Base-by-base conservation (phyloP, 2,888 invertebrate species). In the Limnephilus auricula region DNA sequence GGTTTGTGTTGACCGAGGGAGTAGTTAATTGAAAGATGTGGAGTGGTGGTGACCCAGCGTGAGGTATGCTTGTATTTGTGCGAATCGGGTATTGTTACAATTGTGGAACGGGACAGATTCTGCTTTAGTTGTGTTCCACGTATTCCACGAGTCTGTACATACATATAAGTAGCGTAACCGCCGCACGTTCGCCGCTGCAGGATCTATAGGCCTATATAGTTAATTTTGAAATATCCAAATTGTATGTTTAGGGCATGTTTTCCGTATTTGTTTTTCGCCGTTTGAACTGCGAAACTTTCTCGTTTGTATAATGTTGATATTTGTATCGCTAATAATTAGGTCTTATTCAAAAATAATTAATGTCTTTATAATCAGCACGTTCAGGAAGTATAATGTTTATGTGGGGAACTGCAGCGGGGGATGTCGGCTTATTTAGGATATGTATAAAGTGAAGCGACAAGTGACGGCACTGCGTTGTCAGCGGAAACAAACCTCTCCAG, bases 101-200 rank as follows among this genome's bases (percentile, higher is more conserved):
- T 87, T 80, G 80, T 32, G 84, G 84, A n/a, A 34, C 18, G 84
- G 37, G 37, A 45, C 84, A 90, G 80, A 91, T 90, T 84, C 86
- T 89, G 92, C 92, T 92, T 93, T 93, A 92, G 92, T 86, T 92
- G 92, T 93, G 90, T 92, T 91, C 65, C 90, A 89, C 87, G 82
- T 91, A 90, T 92, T 92, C 92, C 90, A 90, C 92, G 89, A 91
- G 50, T 90, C 86, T 92, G 92, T 92, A 92, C 82, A 92, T 92
- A 92, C 82, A 92, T 92, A 92, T 65, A 79, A 86, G 82, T 90
- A 91, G 90, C 50, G 18, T 87, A 90, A 37, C 80, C 85, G 90
- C 89, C 92, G 85, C 79, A 89, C 89, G 88, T 88, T 92, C 85
- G 83, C 92, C 91, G 90, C 91, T 92, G 92, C 92, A 92, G 92